These are phyloP conservation scores for Thereva nobilitata DNA, from an alignment of 2,888 invertebrate genomes.

Conservation along the genomic window DNA sequence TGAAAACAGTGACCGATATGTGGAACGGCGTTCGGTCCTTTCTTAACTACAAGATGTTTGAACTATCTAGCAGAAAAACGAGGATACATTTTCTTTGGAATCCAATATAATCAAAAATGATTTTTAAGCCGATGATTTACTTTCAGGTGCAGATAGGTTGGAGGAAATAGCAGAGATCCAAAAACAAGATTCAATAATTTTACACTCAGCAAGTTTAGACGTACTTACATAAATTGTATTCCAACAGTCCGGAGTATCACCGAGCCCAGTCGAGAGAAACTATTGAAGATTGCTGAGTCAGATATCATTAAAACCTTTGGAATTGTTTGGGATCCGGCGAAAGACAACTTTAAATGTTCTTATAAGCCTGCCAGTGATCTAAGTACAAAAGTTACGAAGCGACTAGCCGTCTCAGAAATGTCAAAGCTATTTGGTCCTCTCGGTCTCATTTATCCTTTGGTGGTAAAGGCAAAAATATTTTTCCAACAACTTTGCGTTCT, in stretches of 20 bases:
- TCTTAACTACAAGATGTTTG: neutral
- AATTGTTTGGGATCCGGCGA: neutral
- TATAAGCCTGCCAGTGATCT: neutral
- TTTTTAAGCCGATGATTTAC: neutral
- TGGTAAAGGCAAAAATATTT: neutral
- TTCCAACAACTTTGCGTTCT: neutral
- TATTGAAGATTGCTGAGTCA: neutral
- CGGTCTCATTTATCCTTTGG: neutral
- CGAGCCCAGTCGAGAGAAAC: neutral
- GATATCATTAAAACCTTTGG: neutral
- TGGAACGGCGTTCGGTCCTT: neutral
- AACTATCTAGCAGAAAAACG: neutral
- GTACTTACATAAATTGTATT: neutral
- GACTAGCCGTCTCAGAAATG: neutral
- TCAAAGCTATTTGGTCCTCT: neutral
- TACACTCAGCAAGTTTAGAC: neutral
- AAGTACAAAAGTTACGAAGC: neutral
- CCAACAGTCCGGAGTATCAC: neutral
- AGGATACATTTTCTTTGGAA: neutral
- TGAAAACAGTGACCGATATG: neutral
- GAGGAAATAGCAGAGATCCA: neutral
- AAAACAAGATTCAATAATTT: neutral
- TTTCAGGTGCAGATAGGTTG: neutral
- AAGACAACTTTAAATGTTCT: neutral
- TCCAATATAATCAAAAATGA: neutral